phyloP scores from a whole-genome alignment of 2,797 vertebrate genomes.

The Chaetophractus vellerosus region DNA sequence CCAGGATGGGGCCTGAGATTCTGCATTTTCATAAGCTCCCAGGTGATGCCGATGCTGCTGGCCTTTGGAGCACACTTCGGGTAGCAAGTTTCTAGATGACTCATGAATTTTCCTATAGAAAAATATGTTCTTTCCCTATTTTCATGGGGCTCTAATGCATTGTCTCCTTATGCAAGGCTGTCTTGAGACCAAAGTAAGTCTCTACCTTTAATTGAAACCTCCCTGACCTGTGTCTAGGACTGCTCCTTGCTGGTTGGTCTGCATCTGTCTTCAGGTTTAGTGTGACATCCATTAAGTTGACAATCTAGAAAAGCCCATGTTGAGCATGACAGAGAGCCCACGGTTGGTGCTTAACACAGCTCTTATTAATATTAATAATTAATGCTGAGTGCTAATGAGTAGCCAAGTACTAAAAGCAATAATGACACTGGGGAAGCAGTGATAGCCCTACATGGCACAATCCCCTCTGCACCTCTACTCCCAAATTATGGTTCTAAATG shows the following conservation, averaged over 20 bases:
- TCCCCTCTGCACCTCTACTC: not conserved
- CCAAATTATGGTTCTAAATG: conserved; percentile 72
- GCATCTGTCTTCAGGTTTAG: not conserved
- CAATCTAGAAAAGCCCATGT: not conserved
- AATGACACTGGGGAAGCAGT: conserved; percentile 34
- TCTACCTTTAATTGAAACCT: not conserved
- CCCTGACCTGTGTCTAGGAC: not conserved
- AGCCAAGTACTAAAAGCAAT: conserved; percentile 22
- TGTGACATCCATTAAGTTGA: not conserved
- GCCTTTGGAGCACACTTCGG: not conserved
- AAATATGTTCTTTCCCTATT: not conserved
- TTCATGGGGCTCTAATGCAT: fast-evolving
- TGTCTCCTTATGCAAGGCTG: no score
- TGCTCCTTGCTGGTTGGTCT: not conserved
- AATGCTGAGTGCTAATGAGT: conserved; percentile 63
- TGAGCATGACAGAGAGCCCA: not conserved
- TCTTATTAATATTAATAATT: conserved; percentile 58
- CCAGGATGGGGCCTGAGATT: not conserved
- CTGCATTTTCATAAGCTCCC: not conserved
- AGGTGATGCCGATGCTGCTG: not conserved
- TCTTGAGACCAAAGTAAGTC: not conserved
- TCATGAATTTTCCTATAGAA: not conserved
- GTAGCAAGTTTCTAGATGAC: not conserved
- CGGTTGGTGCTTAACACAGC: not conserved
- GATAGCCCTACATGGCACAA: not conserved